Evolutionary conservation across 2,797 vertebrate genomes (phyloP), one percentile per base, ranked within the genome.

Genomic region (Anas bernieri): DNA sequence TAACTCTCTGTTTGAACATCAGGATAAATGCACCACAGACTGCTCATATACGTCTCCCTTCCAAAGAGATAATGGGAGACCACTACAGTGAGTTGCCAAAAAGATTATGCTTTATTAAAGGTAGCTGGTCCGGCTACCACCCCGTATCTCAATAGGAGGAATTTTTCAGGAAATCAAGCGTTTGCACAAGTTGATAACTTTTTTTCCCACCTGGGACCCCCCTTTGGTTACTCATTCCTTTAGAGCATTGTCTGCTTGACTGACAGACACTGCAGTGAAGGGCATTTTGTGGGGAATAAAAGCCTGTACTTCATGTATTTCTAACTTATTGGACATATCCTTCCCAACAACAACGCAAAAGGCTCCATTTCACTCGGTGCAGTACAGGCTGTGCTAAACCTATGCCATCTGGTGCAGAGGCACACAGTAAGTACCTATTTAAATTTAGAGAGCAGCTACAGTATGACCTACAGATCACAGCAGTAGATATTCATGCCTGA

Each of bases 401-500:
- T 35, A 26, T 9, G 70, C 78, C 84, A 86, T 52, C 78, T 56
- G n/a, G 37, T 64, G 69, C 83, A 90, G 83, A 73, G 3, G 16
- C 55, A 85, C n/a, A 41, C 9, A 81, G 37, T 45, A 80, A 94
- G 56, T 62, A 81, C 70, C 54, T 68, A n/a, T 50, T 70, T 69
- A 88, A 83, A 91, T 91, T 37, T 55, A 84, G 75, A 68, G 43
- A 91, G 70, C 39, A 62, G 82, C 52, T 92, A 67, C 84, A 91
- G 75, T 72, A 76, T 31, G 63, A 85, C 83, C 82, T 68, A 86
- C 74, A 91, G 90, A 91, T 37, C 75, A 78, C 2, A 1, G 72
- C 68, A 64, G 67, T 31, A 75, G 75, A 82, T 59, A 74, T 6
- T 86, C 33, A 59, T 6, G 28, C 73, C 48, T 87, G 84, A 91